Conservation (phyloP, 2,113 vertebrate genomes). For the Spizaetus ornatus region DNA sequence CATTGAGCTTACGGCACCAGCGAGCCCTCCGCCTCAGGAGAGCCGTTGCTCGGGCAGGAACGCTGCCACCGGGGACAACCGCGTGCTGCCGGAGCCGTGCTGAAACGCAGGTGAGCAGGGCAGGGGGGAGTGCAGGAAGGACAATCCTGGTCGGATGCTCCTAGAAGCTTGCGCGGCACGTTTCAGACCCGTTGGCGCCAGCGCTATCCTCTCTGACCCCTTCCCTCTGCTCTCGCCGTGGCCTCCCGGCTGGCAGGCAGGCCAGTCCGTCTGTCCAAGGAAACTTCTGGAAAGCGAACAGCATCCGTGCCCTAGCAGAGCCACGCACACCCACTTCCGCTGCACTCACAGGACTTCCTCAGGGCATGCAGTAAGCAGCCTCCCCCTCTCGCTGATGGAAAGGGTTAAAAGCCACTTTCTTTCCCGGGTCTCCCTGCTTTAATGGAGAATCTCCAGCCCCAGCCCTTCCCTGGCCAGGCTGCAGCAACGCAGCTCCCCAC, state of each 20-base stretch:
- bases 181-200: not conserved
- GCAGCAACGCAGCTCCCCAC: not conserved
- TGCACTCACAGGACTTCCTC: not conserved
- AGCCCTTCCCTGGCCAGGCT: not conserved
- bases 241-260: not conserved
- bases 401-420: not conserved
- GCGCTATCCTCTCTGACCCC: not conserved
- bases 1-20: accelerated
- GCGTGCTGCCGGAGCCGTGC: accelerated
- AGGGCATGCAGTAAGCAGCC: not conserved
- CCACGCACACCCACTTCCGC: not conserved
- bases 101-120: not conserved
- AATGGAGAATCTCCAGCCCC: not conserved
- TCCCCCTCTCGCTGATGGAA: not conserved
- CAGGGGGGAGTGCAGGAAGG: not conserved
- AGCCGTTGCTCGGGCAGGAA: not conserved
- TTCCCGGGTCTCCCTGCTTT: not conserved
- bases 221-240: accelerated
- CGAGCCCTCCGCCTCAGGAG: not conserved
- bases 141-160: not conserved
- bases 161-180: accelerated
- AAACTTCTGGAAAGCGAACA: constrained; percentile 28
- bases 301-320: not conserved
- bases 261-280: not conserved
- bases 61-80: not conserved